Evolutionary conservation across 1,140 invertebrate species (phyloP).

Genomic region (Eriocheir sinensis): DNA sequence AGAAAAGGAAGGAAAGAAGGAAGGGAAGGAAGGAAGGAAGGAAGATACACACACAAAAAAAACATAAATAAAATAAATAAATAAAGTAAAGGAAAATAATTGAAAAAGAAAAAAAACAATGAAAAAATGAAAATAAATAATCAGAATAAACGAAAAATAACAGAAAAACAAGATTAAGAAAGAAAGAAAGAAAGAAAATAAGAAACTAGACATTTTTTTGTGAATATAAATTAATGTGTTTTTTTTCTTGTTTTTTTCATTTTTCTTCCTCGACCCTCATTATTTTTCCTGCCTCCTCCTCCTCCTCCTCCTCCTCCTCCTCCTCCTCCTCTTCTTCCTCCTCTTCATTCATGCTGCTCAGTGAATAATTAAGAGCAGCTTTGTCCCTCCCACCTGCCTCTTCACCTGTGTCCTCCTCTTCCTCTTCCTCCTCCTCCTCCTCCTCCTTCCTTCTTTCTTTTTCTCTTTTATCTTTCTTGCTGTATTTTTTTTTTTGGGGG

Average conservation of each 20-base stretch:
- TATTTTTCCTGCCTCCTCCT: no score
- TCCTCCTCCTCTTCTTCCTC: not conserved
- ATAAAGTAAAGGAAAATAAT: not conserved
- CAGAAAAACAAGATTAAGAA: not conserved
- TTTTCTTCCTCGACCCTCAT: no score
- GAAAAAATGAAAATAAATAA: no score
- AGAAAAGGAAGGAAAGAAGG: not conserved
- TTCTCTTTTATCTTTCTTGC: not conserved
- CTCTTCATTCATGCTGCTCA: not conserved
- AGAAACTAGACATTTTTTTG: not conserved
- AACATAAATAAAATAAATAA: not conserved
- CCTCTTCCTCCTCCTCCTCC: not conserved
- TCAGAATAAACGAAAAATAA: no score
- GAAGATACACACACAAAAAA: not conserved
- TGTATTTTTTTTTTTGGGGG: no score
- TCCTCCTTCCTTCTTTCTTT: not conserved
- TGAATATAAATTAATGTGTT: not conserved
- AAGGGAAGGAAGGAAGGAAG: not conserved
- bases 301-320: no score
- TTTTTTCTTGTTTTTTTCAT: not conserved
- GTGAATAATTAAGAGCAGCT: not conserved
- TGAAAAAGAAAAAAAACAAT: no score
- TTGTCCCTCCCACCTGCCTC: not conserved
- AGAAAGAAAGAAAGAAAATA: no score
- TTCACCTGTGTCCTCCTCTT: not conserved